Conservation (phyloP, 2,113 vertebrate species). For the Festucalex cinctus region DNA sequence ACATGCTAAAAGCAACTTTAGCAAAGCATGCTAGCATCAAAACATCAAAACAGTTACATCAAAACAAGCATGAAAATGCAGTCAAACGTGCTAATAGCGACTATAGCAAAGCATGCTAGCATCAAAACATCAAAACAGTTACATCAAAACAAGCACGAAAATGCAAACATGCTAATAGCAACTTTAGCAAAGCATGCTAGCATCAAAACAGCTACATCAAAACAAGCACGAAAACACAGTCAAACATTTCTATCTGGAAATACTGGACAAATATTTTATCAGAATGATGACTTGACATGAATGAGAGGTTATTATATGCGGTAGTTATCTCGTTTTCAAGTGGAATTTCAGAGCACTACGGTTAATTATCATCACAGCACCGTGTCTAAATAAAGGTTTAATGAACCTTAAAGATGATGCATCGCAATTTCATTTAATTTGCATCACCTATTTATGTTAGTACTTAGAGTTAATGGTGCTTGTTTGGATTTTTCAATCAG, state of each 20-base stretch:
- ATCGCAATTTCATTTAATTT: neutral
- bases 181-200: too few species aligned
- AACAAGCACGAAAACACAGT: too few species aligned
- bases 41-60: too few species aligned
- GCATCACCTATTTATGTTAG: neutral
- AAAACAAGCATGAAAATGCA: too few species aligned
- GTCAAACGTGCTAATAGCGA: too few species aligned
- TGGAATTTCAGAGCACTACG: neutral
- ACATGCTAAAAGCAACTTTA: too few species aligned
- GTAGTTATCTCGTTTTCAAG: neutral
- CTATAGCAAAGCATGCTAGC: too few species aligned
- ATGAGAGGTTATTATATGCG: neutral
- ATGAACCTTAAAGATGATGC: neutral
- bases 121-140: too few species aligned
- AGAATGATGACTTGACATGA: neutral
- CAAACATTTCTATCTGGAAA: neutral
- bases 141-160: too few species aligned
- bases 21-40: too few species aligned
- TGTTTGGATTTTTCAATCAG: neutral
- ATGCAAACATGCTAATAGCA: too few species aligned
- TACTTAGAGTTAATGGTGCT: slow-evolving; percentile 1
- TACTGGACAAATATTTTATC: neutral
- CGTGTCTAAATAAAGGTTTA: neutral
- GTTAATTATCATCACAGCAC: neutral
- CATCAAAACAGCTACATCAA: too few species aligned